Conservation (phyloP, 64 coral and sea anemone species). For the Pocillopora verrucosa region DNA sequence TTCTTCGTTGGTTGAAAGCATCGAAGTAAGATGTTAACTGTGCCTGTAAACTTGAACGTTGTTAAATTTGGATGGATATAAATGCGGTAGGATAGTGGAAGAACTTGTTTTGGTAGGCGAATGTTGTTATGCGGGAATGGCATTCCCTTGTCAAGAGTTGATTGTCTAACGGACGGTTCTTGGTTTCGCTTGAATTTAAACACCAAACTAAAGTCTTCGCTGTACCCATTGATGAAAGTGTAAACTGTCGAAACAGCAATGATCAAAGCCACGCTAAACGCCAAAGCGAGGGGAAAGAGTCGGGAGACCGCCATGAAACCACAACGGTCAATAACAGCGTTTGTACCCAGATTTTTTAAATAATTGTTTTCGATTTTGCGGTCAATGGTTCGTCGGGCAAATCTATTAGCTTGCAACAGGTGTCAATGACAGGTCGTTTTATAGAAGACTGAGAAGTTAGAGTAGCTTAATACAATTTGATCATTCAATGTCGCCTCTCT, state of each 20-base stretch:
- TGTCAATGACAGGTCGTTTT: slow-evolving; percentile 4
- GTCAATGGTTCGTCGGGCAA: neutral
- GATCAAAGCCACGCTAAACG: slow-evolving; percentile 25
- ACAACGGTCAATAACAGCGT: neutral
- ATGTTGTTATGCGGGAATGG: slow-evolving; percentile 28
- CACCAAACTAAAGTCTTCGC: neutral
- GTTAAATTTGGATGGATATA: slow-evolving; percentile 58
- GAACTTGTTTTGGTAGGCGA: slow-evolving; percentile 40
- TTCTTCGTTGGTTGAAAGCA: slow-evolving; percentile 27
- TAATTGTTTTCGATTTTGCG: neutral
- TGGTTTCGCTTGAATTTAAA: slow-evolving; percentile 8
- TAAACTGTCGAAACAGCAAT: slow-evolving; percentile 14
- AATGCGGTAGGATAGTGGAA: slow-evolving; percentile 47
- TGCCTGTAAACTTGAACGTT: slow-evolving; percentile 31
- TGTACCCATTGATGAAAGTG: slow-evolving; percentile 15
- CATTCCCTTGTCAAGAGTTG: neutral
- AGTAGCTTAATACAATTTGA: too few species aligned
- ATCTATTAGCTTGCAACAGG: neutral
- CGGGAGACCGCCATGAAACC: slow-evolving; percentile 6
- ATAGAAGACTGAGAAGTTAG: neutral
- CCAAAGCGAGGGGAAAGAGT: neutral
- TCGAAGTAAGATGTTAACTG: slow-evolving; percentile 24
- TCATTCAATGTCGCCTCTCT: too few species aligned
- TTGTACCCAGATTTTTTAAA: neutral
- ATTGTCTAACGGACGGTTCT: neutral